Evolutionary conservation across 2,113 vertebrate genomes (phyloP), one percentile per base, ranked within the genome.

Genomic region (Dasypus novemcinctus): DNA sequence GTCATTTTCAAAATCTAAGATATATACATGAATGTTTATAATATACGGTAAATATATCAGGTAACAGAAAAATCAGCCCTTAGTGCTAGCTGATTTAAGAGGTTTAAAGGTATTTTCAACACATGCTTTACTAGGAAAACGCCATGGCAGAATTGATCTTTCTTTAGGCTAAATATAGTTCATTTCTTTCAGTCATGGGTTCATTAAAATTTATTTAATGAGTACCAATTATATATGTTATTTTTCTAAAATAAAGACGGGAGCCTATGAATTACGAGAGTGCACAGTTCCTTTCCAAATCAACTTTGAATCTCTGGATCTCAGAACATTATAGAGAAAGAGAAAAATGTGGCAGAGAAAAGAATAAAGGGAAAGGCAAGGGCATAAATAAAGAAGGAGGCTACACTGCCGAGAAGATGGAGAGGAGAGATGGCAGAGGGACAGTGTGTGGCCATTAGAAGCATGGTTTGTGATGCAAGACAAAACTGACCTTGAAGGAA

Each of bases 341-440:
- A 57, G 10, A 61, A 61, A 33, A 71, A 64, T 4, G 25, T 57
- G 8, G 43, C 10, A 41, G 33, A 87, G 29, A 74, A 86, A 71
- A 57, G 18, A n/a, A n/a, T 72, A 7, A 49, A 25, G 5, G 10
- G 25, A 69, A 80, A 86, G 6, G 38, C 15, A 72, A 52, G 20
- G 3, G 12, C 61, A 43, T 78, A 52, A 87, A 29, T 33, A 90
- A 38, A 71, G 10, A 43, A 0, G 23, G 9, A 43, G 18, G n/a
- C 3, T 54, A 18, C 20, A 14, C 5, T 27, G 12, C 17, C 61
- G 20, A 71, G 49, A 69, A 82, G 33, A 1, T 25, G 2, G 2
- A 57, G 80, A 41, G 41, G 4, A n/a, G 1, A 0, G 12, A 31
- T 18, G 13, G 31, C 0, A 2, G 1, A 4, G 33, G 33, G 11